These are phyloP conservation scores for Nipponia nippon DNA, from an alignment of 2,113 vertebrate species.

Conservation along the genomic window DNA sequence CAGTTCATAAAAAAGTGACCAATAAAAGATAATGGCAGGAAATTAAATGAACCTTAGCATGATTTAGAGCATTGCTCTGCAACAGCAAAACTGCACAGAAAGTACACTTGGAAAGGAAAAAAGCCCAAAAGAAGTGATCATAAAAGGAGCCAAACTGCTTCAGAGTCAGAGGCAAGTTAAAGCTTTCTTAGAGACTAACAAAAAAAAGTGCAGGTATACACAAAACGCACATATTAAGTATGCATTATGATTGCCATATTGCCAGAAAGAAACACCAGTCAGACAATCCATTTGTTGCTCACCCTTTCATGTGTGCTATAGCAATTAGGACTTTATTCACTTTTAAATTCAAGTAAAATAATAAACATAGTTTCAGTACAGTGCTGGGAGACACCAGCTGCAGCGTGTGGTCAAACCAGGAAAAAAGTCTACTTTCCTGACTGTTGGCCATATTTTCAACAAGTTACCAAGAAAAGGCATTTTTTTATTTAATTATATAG, in stretches of 20 bases:
- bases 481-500: neutral
- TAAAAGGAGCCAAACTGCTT: neutral
- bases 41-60: conserved; percentile 45
- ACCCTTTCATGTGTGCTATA: neutral
- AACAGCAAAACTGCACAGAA: neutral
- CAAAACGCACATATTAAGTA: neutral
- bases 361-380: neutral
- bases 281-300: neutral
- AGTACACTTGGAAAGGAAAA: neutral
- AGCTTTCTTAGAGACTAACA: neutral
- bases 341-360: neutral
- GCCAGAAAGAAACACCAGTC: neutral
- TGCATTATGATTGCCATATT: neutral
- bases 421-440: neutral
- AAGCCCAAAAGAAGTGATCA: neutral
- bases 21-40: conserved; percentile 47
- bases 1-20: conserved; percentile 47
- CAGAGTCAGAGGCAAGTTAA: neutral
- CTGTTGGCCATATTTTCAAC: neutral
- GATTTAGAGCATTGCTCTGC: conserved; percentile 6
- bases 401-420: neutral
- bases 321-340: neutral
- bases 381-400: neutral
- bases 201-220: neutral
- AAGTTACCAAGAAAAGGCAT: neutral